Evolutionary conservation across 1,140 invertebrate species (phyloP).

Genomic region (Aporrectodea caliginosa): DNA sequence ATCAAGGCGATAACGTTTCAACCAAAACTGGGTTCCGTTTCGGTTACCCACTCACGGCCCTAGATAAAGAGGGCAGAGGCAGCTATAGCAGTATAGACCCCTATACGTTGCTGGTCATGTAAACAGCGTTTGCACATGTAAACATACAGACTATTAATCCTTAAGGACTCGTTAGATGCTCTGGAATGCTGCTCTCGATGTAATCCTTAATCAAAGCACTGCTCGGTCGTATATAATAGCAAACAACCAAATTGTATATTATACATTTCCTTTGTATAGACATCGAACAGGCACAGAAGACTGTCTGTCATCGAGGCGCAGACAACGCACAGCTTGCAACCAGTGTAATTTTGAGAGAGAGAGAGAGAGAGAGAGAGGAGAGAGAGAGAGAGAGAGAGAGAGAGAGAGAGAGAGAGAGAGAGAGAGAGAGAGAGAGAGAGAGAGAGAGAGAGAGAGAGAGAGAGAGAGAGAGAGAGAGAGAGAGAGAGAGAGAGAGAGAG

Average conservation of each 20-base stretch:
- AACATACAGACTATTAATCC: too few species aligned
- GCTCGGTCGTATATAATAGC: neutral
- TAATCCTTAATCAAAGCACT: too few species aligned
- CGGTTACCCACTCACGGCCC: too few species aligned
- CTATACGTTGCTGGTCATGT: too few species aligned
- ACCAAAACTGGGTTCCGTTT: too few species aligned
- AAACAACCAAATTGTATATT: neutral
- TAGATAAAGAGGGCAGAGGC: too few species aligned
- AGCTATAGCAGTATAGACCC: too few species aligned
- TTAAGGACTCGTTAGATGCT: too few species aligned
- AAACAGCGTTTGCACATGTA: too few species aligned
- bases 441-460: neutral
- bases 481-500: neutral
- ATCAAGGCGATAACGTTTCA: too few species aligned
- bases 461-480: neutral
- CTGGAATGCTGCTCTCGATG: too few species aligned
- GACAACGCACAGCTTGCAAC: neutral
- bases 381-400: constrained; percentile 1
- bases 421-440: constrained; percentile 1
- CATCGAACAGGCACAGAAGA: neutral
- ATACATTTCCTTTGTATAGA: too few species aligned
- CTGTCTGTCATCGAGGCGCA: neutral
- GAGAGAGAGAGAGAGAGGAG: constrained; percentile 1
- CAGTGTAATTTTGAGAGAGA: neutral
- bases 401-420: constrained; percentile 1